phyloP scores from a whole-genome alignment of 2,888 invertebrate genomes.

The Drosophila neonasuta region DNA sequence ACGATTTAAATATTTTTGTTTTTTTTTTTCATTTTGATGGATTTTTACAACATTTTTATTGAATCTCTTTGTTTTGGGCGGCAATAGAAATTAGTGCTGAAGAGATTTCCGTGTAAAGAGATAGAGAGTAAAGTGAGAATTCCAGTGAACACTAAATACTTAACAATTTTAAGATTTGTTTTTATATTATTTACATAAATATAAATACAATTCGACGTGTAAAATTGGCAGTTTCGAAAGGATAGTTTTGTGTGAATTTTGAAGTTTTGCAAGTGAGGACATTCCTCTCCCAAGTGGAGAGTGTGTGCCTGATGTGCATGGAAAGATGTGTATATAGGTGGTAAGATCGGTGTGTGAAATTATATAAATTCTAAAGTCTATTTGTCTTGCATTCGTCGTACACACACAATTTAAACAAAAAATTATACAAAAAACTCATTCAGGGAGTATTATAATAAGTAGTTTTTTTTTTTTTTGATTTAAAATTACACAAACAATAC shows the following conservation, averaged over 20 bases:
- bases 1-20: no score
- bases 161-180: conserved; percentile 62
- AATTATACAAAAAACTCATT: conserved; percentile 74
- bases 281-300: conserved; percentile 5
- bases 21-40: conserved; percentile 48
- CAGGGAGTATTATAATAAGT: conserved; percentile 77
- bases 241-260: conserved; percentile 33
- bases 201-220: conserved; percentile 64
- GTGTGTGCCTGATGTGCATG: conserved; percentile 13
- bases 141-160: conserved; percentile 39
- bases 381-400: conserved; percentile 78
- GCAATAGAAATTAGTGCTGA: conserved; percentile 51
- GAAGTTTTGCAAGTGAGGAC: conserved; percentile 17
- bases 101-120: conserved; percentile 56
- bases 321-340: conserved; percentile 46
- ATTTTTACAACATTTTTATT: conserved; percentile 73
- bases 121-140: conserved; percentile 36
- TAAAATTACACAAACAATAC: conserved; percentile 76
- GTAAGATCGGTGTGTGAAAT: conserved; percentile 63
- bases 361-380: conserved; percentile 82
- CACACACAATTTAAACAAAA: conserved; percentile 75
- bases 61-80: conserved; percentile 64
- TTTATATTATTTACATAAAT: conserved; percentile 26
- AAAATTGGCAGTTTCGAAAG: conserved; percentile 69
- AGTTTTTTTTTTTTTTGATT: conserved; percentile 41